Conservation (phyloP, 2,888 invertebrate genomes). For the Deilephila porcellus region DNA sequence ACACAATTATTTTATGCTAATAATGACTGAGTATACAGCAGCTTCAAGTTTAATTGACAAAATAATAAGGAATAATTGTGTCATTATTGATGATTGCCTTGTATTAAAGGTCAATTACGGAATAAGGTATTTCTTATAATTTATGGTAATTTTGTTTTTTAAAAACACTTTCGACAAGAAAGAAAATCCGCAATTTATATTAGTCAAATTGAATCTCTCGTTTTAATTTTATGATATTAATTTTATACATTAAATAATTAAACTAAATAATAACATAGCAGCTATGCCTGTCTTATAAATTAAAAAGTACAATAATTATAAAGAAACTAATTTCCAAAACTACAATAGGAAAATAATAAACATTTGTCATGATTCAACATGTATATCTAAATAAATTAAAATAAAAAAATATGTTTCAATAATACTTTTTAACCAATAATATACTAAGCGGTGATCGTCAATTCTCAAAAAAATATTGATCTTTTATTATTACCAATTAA, state of each 20-base stretch:
- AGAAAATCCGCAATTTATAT: not conserved
- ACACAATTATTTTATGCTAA: not conserved
- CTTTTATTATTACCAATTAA: not conserved
- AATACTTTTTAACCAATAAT: slow-evolving; percentile 70
- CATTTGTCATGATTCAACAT: slow-evolving; percentile 80
- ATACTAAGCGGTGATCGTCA: slow-evolving; percentile 35
- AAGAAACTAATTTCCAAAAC: slow-evolving; percentile 9
- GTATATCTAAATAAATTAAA: slow-evolving; percentile 65
- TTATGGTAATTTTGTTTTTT: not conserved
- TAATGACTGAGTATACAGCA: not conserved
- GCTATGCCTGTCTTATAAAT: not conserved
- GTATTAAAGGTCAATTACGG: not conserved
- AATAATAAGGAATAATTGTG: not conserved
- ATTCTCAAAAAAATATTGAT: not conserved
- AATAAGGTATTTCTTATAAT: not conserved
- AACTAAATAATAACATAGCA: not conserved
- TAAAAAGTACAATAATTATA: slow-evolving; percentile 14
- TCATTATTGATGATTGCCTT: not conserved
- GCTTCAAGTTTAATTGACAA: not conserved
- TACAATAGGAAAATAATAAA: slow-evolving; percentile 64
- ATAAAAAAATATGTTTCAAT: slow-evolving; percentile 60
- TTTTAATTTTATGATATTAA: not conserved
- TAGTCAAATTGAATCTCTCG: slow-evolving; percentile 5
- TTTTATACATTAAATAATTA: not conserved
- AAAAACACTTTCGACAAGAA: not conserved